A percentile compares a stretch with the other conserved stretches of the same genome.
Conservation (phyloP, 2,888 invertebrate genomes). For the Hypselothyrea guttata region DNA sequence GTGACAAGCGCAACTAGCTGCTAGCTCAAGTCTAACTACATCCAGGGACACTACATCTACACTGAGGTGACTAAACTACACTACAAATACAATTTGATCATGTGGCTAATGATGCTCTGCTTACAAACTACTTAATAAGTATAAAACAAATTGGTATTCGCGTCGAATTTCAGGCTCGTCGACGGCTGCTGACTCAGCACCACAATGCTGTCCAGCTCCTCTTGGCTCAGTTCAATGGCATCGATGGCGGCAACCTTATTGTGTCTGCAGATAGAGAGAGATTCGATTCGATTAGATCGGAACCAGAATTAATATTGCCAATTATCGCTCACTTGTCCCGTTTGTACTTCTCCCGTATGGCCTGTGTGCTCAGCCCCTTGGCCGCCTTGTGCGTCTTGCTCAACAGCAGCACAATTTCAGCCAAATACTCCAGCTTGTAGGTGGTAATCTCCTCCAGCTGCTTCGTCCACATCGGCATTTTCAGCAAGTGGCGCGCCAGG, state of each 20-base stretch:
- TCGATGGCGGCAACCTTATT: constrained; percentile 77
- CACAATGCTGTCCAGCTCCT: constrained; percentile 66
- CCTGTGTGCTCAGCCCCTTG: constrained; percentile 88
- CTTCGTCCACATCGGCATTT: constrained; percentile 85
- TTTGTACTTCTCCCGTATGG: constrained; percentile 95
- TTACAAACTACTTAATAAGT: constrained; percentile 68
- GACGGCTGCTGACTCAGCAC: constrained; percentile 13
- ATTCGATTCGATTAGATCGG: too few relatives aligned
- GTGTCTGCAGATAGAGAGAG: constrained; percentile 58
- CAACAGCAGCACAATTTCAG: constrained; percentile 87
- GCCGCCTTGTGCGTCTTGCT: constrained; percentile 88
- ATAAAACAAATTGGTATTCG: constrained; percentile 65
- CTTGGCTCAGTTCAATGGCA: constrained; percentile 67
- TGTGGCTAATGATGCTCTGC: constrained; percentile 37
- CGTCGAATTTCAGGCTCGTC: constrained; percentile 27
- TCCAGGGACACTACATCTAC: constrained; percentile 29
- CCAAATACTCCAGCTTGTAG: constrained; percentile 87
- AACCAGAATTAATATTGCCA: neutral
- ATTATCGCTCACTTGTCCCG: constrained; percentile 86
- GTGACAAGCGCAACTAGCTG: constrained; percentile 14
- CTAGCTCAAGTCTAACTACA: constrained; percentile 36
- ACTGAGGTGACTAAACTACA: constrained; percentile 50
- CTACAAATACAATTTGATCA: constrained; percentile 63
- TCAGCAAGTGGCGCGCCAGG: constrained; percentile 89
- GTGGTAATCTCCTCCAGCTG: constrained; percentile 86